phyloP scores from a whole-genome alignment of 2,888 invertebrate species.

The Leptinotarsa peninsularis region DNA sequence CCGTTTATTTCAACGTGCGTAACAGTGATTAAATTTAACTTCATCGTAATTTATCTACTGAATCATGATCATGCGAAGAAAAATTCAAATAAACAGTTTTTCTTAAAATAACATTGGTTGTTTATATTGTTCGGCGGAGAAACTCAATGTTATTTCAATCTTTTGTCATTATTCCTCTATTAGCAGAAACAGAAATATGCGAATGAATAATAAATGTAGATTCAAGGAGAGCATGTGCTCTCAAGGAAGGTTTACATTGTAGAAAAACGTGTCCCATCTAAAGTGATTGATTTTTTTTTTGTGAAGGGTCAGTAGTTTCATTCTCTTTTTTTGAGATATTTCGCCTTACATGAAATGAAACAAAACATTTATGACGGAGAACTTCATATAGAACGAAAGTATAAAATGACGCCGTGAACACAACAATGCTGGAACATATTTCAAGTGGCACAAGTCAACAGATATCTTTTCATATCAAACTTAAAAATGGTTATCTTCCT shows the following conservation, averaged over 20 bases:
- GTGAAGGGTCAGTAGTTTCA: no score
- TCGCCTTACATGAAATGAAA: no score
- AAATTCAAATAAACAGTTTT: conserved; percentile 14
- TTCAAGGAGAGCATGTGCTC: not conserved
- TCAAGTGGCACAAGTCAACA: no score
- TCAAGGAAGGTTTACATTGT: not conserved
- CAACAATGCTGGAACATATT: no score
- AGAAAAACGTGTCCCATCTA: not conserved
- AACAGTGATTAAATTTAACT: not conserved
- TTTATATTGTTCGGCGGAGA: conserved; percentile 7
- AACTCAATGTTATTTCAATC: not conserved
- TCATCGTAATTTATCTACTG: not conserved
- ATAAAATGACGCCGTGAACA: no score
- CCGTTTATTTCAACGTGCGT: not conserved
- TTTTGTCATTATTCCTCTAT: not conserved
- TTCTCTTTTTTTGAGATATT: no score
- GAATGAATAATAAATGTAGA: conserved; percentile 10
- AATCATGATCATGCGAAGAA: conserved; percentile 1
- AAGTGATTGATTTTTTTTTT: no score
- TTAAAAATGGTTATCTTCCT: no score
- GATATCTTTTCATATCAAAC: no score
- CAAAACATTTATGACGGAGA: no score
- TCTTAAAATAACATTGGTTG: not conserved
- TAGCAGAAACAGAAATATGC: not conserved
- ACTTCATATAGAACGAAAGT: no score